phyloP scores from a whole-genome alignment of 2,797 vertebrate species.

The Otolemur crassicaudatus region DNA sequence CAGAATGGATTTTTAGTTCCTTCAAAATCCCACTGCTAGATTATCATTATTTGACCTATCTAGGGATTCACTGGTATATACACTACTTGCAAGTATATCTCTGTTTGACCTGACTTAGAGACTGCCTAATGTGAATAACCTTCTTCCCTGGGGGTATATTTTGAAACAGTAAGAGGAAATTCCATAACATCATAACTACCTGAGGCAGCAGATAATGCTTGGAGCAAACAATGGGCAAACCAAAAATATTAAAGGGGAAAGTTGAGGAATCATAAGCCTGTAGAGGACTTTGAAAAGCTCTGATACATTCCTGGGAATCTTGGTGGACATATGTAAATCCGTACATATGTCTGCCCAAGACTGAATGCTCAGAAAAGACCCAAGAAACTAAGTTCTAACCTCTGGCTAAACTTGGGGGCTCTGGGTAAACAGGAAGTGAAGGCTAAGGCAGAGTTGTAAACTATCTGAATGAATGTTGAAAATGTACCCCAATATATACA shows the following conservation, averaged over 20 bases:
- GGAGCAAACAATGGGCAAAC: neutral
- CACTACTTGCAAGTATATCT: neutral
- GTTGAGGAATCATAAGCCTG: neutral
- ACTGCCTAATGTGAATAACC: neutral
- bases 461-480: neutral
- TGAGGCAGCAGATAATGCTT: neutral
- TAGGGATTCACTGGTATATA: neutral
- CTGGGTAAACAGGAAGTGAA: neutral
- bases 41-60: slow-evolving; percentile 1
- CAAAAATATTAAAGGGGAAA: neutral
- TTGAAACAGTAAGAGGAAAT: neutral
- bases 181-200: neutral
- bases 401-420: neutral
- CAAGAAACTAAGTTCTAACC: neutral
- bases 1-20: neutral
- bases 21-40: neutral
- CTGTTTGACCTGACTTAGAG: neutral
- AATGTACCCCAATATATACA: neutral
- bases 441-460: neutral
- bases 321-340: neutral
- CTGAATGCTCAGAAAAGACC: neutral
- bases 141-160: neutral
- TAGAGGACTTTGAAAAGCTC: neutral
- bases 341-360: neutral
- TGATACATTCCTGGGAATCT: neutral